Evolutionary conservation across 2,113 vertebrate genomes (phyloP).

Genomic region (Nicator chloris): DNA sequence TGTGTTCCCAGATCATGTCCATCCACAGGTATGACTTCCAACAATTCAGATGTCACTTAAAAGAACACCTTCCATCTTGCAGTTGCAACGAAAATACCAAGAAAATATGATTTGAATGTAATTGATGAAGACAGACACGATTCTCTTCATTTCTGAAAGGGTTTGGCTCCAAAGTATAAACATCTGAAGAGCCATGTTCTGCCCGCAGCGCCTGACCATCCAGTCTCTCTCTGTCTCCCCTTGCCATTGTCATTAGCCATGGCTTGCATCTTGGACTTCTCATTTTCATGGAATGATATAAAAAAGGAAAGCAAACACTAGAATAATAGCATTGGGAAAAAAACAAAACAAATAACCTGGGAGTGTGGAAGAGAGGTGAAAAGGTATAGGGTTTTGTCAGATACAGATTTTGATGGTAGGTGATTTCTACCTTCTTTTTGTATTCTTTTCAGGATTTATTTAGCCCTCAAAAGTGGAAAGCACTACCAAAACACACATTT

Average conservation of each 20-base stretch:
- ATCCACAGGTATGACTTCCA: not conserved
- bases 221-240: not conserved
- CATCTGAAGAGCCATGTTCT: not conserved
- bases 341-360: not conserved
- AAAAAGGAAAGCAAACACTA: not conserved
- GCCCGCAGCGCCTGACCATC: not conserved
- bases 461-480: not conserved
- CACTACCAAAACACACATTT: not conserved
- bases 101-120: not conserved
- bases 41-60: not conserved
- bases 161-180: not conserved
- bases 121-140: not conserved
- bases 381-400: not conserved
- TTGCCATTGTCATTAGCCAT: not conserved
- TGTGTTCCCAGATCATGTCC: not conserved
- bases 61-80: not conserved
- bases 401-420: not conserved
- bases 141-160: not conserved
- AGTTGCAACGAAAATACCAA: not conserved
- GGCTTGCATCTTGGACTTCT: not conserved
- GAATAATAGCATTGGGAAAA: not conserved
- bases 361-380: not conserved
- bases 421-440: not conserved
- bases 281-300: not conserved
- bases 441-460: not conserved